phyloP scores from a whole-genome alignment of 1,140 invertebrate genomes.

The Drosophila carrolli region DNA sequence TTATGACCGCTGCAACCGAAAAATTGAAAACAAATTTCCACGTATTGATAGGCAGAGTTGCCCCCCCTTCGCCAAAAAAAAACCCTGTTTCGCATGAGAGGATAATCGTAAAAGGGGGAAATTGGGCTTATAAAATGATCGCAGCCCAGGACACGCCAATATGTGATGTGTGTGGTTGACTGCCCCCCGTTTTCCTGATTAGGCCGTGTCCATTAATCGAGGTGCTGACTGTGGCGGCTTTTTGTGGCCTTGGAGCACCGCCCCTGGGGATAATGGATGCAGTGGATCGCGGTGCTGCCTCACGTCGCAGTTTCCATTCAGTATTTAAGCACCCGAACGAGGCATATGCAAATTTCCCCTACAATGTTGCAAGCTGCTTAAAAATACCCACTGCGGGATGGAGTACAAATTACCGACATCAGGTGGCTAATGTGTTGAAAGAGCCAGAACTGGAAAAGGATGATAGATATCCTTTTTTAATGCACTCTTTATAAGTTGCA shows the following conservation, averaged over 20 bases:
- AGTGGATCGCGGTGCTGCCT: neutral
- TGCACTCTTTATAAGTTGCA: no score
- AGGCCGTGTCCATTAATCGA: slow-evolving; percentile 36
- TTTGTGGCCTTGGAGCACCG: slow-evolving; percentile 19
- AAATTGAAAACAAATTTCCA: slow-evolving; percentile 83
- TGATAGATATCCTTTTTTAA: no score
- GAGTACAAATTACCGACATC: no score
- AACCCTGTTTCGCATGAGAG: slow-evolving; percentile 50
- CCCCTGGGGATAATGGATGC: neutral
- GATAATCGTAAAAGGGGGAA: slow-evolving; percentile 74
- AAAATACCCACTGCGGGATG: neutral
- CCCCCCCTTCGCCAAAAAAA: no score
- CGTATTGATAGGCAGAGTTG: slow-evolving; percentile 52
- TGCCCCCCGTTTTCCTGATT: slow-evolving; percentile 39
- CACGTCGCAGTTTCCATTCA: neutral
- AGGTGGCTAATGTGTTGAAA: no score
- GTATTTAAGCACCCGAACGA: neutral
- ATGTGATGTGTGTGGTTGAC: neutral
- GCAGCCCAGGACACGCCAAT: slow-evolving; percentile 15
- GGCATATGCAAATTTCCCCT: slow-evolving; percentile 1
- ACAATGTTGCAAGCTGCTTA: neutral
- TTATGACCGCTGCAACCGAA: slow-evolving; percentile 72
- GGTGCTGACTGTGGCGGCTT: slow-evolving; percentile 62
- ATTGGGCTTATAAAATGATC: slow-evolving; percentile 73
- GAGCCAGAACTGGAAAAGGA: no score